Evolutionary conservation across 2,888 invertebrate genomes (phyloP).

Genomic region (Pachliopta kotzebuea): DNA sequence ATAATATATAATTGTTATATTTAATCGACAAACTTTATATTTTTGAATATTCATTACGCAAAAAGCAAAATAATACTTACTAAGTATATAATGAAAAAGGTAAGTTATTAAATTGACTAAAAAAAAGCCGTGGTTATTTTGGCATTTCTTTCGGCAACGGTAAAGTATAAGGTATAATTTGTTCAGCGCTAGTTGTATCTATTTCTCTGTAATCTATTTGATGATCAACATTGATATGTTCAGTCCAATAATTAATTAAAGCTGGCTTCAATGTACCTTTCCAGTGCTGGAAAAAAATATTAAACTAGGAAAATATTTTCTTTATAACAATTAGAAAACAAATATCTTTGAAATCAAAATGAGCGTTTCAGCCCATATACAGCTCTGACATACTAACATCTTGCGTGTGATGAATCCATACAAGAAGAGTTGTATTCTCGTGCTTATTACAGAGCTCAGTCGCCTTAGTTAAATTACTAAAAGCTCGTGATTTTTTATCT

Average conservation of each 20-base stretch:
- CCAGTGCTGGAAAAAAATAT: constrained; percentile 70
- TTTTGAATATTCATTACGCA: too few species aligned
- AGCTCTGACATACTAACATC: constrained; percentile 54
- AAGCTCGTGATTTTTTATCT: constrained; percentile 58
- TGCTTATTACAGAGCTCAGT: constrained; percentile 53
- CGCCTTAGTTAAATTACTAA: constrained; percentile 59
- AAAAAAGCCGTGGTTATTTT: constrained; percentile 9
- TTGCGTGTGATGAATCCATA: constrained; percentile 76
- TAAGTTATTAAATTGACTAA: neutral
- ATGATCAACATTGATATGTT: constrained; percentile 62
- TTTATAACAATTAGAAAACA: too few species aligned
- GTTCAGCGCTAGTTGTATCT: constrained; percentile 51
- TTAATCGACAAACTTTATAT: too few species aligned
- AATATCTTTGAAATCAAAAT: too few species aligned
- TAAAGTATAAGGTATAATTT: constrained; percentile 64
- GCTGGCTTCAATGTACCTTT: constrained; percentile 62
- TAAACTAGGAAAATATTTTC: too few species aligned
- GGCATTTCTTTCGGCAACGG: constrained; percentile 56
- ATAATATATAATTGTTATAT: too few species aligned
- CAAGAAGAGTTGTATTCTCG: constrained; percentile 59
- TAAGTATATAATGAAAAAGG: too few species aligned
- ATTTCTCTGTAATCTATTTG: constrained; percentile 68
- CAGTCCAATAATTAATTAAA: constrained; percentile 70
- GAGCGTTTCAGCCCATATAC: neutral
- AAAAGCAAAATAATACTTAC: too few species aligned